Conservation (phyloP, 2,888 invertebrate genomes). For the Sminthurides aquaticus region DNA sequence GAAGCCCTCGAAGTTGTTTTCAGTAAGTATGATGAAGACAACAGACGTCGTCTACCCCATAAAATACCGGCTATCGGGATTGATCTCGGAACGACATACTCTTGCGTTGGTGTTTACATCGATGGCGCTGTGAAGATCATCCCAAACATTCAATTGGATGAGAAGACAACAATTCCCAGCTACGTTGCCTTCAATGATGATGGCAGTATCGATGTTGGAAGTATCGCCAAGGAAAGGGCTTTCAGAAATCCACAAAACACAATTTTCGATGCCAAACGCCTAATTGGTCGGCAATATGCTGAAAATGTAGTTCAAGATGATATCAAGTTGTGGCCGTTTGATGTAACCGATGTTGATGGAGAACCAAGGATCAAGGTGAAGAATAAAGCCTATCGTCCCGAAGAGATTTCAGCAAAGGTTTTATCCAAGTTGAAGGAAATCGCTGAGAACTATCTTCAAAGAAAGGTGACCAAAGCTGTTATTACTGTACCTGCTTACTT, state of each 20-base stretch:
- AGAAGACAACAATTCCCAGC: conserved; percentile 60
- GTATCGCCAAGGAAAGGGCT: conserved; percentile 75
- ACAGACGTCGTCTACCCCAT: not conserved
- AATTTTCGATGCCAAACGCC: conserved; percentile 71
- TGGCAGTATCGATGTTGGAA: conserved; percentile 67
- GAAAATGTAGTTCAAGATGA: conserved; percentile 70
- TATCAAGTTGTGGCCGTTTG: conserved; percentile 78
- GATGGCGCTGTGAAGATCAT: not conserved
- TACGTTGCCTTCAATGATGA: conserved; percentile 80
- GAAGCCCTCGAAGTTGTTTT: not conserved
- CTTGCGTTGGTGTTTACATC: not conserved
- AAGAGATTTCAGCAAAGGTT: conserved; percentile 19
- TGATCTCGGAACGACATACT: conserved; percentile 4
- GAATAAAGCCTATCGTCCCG: conserved; percentile 7
- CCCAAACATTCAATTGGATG: not conserved
- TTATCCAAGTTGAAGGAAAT: conserved; percentile 7
- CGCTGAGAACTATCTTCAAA: conserved; percentile 8
- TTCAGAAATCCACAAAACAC: conserved; percentile 66
- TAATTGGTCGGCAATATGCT: conserved; percentile 73
- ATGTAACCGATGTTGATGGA: conserved; percentile 63
- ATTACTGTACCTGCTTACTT: conserved; percentile 22
- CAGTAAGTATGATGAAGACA: not conserved
- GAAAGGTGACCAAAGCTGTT: conserved; percentile 2
- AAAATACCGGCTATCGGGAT: not conserved
- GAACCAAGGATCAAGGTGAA: conserved; percentile 7